phyloP scores from a whole-genome alignment of 2,113 vertebrate species.

The Sitta europaea region DNA sequence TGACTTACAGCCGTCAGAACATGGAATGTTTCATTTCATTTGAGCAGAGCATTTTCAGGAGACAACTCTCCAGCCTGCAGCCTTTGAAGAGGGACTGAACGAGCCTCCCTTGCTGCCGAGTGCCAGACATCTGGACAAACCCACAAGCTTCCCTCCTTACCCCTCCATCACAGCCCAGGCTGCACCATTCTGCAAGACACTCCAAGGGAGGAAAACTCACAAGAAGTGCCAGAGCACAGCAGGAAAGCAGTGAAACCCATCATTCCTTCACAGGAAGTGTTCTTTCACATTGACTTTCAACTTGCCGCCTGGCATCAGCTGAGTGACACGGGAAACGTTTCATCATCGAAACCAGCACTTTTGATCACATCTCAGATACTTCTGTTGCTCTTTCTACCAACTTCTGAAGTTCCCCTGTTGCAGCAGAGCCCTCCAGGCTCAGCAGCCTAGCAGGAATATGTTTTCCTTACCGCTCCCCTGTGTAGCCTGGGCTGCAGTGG shows the following conservation, averaged over 20 bases:
- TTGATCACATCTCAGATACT: fast-evolving
- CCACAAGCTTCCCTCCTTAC: neutral
- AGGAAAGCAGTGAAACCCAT: neutral
- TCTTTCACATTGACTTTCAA: neutral
- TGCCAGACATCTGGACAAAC: neutral
- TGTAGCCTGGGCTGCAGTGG: constrained; percentile 88
- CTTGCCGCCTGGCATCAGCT: neutral
- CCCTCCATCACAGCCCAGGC: neutral
- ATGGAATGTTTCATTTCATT: neutral
- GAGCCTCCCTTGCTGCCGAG: neutral
- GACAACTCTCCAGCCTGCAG: neutral
- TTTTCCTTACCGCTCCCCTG: constrained; percentile 84
- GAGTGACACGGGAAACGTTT: neutral
- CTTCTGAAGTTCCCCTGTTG: neutral
- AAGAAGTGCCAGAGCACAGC: neutral
- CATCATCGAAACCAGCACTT: neutral
- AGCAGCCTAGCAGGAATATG: neutral
- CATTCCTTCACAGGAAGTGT: neutral
- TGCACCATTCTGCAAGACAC: neutral
- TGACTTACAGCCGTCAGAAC: neutral
- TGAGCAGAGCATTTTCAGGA: neutral
- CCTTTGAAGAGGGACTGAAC: neutral
- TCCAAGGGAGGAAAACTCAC: neutral
- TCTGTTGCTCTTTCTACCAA: neutral
- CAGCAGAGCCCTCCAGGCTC: neutral